These are phyloP conservation scores for Herpailurus yagouaroundi DNA, from an alignment of 2,113 vertebrate species.

Conservation along the genomic window DNA sequence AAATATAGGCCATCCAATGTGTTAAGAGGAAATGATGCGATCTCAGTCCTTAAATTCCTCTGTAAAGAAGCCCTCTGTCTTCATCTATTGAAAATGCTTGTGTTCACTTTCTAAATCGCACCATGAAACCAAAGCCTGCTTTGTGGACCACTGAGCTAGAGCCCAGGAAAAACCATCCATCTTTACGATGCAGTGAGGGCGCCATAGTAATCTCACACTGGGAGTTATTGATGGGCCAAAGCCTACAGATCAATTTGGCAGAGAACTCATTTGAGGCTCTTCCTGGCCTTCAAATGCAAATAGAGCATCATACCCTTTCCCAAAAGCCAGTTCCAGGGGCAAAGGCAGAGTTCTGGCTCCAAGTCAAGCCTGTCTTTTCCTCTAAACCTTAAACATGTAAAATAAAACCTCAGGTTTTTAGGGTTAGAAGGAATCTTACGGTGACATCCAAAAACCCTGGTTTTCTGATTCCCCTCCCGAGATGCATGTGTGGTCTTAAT, in stretches of 20 bases:
- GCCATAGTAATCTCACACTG: background rate
- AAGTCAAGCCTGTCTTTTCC: background rate
- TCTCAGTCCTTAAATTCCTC: background rate
- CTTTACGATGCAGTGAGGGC: background rate
- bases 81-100: background rate
- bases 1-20: background rate
- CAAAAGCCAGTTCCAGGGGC: background rate
- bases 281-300: constrained; percentile 27
- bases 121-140: background rate
- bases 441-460: background rate
- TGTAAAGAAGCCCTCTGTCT: background rate
- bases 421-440: background rate
- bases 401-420: constrained; percentile 15
- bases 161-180: background rate
- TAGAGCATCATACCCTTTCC: constrained; percentile 21
- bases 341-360: background rate
- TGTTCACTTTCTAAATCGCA: constrained; percentile 29
- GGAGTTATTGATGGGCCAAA: constrained; percentile 12
- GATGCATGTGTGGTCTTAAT: background rate
- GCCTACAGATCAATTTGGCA: constrained; percentile 17
- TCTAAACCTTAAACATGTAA: background rate
- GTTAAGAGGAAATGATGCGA: background rate
- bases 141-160: background rate
- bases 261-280: background rate
- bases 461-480: background rate